These are phyloP conservation scores for Ostrea denselamellosa DNA, from an alignment of 1,140 invertebrate species.

Conservation along the genomic window DNA sequence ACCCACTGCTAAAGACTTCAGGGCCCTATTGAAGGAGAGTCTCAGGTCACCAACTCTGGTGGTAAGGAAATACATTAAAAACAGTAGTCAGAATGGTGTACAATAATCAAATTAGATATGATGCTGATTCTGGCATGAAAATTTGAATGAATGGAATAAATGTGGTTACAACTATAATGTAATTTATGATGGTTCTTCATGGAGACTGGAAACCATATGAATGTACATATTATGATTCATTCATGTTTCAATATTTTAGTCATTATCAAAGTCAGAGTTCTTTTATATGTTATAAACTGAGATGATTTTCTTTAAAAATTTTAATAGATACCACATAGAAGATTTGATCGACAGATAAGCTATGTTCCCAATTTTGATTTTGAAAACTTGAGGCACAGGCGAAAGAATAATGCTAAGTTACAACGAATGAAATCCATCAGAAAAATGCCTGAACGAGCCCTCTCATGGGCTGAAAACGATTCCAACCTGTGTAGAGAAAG, in stretches of 20 bases:
- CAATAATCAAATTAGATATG: too few species aligned
- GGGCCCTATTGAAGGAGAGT: not conserved
- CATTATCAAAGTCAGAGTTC: too few species aligned
- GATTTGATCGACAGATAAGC: not conserved
- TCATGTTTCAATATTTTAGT: too few species aligned
- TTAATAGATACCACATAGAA: not conserved
- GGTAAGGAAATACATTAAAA: not conserved
- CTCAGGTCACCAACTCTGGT: not conserved
- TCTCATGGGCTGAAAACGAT: slow-evolving; percentile 49
- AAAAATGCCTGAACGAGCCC: slow-evolving; percentile 50
- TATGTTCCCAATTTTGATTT: slow-evolving; percentile 7
- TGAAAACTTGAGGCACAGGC: slow-evolving; percentile 34
- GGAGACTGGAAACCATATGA: too few species aligned
- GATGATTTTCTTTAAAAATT: not conserved
- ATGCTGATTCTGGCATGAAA: too few species aligned
- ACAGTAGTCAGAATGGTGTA: not conserved
- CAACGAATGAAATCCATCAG: slow-evolving; percentile 52
- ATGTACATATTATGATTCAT: too few species aligned
- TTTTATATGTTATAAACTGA: too few species aligned
- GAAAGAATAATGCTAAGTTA: slow-evolving; percentile 43
- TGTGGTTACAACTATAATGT: too few species aligned
- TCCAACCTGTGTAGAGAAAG: slow-evolving; percentile 37
- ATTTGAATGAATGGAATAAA: too few species aligned
- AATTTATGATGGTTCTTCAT: too few species aligned
- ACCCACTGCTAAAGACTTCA: not conserved